A percentile compares a stretch with the other conserved stretches of the same genome.
phyloP scores from a whole-genome alignment of 2,797 vertebrate genomes.

The Siniperca obscura region DNA sequence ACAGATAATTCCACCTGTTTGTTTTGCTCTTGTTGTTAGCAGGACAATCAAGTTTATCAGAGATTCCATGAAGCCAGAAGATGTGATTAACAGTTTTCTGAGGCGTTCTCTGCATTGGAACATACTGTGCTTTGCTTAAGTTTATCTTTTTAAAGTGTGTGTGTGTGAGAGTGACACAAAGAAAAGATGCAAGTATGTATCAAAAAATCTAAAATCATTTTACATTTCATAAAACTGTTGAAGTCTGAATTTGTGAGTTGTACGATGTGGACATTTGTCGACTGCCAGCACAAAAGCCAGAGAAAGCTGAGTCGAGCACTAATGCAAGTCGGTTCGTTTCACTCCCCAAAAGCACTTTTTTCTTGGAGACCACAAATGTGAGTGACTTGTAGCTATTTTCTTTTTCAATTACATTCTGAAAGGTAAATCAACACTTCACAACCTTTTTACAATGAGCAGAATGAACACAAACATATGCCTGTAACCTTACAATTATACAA shows the following conservation, averaged over 20 bases:
- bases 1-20: conserved; percentile 66
- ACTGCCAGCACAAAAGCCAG: conserved; percentile 23
- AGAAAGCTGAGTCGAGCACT: conserved; percentile 42
- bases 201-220: conserved; percentile 24
- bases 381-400: conserved; percentile 78
- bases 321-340: conserved; percentile 55
- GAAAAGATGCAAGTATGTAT: conserved; percentile 4
- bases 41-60: conserved; percentile 39
- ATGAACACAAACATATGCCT: conserved; percentile 76
- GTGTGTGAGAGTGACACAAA: conserved; percentile 9
- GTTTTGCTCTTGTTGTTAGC: conserved; percentile 32
- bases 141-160: conserved; percentile 1
- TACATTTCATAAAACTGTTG: conserved; percentile 12
- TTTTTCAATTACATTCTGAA: conserved; percentile 80
- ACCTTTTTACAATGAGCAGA: conserved; percentile 71
- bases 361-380: conserved; percentile 31
- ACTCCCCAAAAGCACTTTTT: conserved; percentile 51
- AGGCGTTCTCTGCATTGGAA: conserved; percentile 1
- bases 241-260: conserved; percentile 22
- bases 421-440: conserved; percentile 78
- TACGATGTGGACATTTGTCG: conserved; percentile 2
- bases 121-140: not conserved
- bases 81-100: conserved; percentile 1
- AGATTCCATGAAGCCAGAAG: conserved; percentile 21
- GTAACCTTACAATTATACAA: conserved; percentile 74